Conservation (phyloP, 2,797 vertebrate species). For the Poeciliopsis paucimaculata region DNA sequence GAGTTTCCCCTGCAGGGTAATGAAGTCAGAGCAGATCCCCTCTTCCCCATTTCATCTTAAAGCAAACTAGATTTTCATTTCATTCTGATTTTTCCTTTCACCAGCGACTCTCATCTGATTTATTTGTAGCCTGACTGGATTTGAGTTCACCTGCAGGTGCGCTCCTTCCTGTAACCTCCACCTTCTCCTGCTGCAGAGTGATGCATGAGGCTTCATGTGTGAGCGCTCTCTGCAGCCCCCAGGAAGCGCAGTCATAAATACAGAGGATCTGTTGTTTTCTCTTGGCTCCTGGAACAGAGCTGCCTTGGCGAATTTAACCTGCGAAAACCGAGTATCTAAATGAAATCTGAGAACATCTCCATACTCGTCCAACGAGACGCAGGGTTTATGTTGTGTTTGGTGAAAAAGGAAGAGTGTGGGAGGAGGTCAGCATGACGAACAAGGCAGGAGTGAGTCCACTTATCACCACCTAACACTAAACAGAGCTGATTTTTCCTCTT, state of each 20-base stretch:
- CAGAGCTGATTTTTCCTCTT: not conserved
- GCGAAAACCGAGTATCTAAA: conserved; percentile 15
- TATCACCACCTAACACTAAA: conserved; percentile 4
- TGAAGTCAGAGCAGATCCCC: conserved; percentile 7
- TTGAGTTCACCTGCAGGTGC: conserved; percentile 32
- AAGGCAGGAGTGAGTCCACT: not conserved
- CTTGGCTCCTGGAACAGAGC: conserved; percentile 28
- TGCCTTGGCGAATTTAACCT: conserved; percentile 29
- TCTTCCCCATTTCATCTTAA: not conserved
- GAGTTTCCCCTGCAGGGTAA: conserved; percentile 23
- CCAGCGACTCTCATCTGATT: not conserved
- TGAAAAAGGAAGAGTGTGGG: conserved; percentile 2
- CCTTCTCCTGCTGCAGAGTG: conserved; percentile 7
- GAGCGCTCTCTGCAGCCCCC: conserved; percentile 13
- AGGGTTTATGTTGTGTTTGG: conserved; percentile 2
- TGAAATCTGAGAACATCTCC: conserved; percentile 15
- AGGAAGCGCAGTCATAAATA: conserved; percentile 45
- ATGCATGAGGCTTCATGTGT: conserved; percentile 19
- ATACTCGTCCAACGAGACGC: conserved; percentile 18
- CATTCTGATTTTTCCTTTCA: not conserved
- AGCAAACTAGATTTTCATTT: not conserved
- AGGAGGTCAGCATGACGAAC: conserved; percentile 10
- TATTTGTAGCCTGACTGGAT: conserved; percentile 20
- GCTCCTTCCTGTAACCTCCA: conserved; percentile 23
- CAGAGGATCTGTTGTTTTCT: conserved; percentile 38